A percentile compares a stretch with the other conserved stretches of the same genome.
phyloP scores from a whole-genome alignment of 2,888 invertebrate species.

The Epinotia bilunana region DNA sequence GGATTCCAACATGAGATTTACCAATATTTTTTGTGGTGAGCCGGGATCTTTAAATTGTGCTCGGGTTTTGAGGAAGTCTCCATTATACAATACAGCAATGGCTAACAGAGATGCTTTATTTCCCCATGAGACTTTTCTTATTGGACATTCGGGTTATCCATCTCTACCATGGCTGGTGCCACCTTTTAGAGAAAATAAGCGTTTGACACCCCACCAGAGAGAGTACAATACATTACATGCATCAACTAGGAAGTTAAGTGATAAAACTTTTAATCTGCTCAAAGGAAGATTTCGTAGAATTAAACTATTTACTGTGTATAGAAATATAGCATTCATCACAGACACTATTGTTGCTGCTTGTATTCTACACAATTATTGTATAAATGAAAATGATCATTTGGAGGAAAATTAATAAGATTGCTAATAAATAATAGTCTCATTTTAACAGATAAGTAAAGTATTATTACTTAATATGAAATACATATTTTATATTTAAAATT shows the following conservation, averaged over 20 bases:
- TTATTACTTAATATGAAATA: background rate
- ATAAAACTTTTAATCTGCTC: conserved; percentile 64
- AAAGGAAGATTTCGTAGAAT: conserved; percentile 66
- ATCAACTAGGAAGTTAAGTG: conserved; percentile 63
- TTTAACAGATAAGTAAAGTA: background rate
- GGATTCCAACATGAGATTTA: conserved; percentile 66
- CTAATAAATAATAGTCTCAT: background rate
- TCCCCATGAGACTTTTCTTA: conserved; percentile 65
- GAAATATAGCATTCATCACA: conserved; percentile 68
- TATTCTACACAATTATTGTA: conserved; percentile 70
- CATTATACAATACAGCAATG: conserved; percentile 62
- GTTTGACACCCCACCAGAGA: conserved; percentile 64
- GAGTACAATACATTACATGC: conserved; percentile 65
- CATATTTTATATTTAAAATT: too few relatives aligned
- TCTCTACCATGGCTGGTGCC: conserved; percentile 67
- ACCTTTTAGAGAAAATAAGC: conserved; percentile 68
- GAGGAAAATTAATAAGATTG: conserved; percentile 53
- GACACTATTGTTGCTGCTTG: conserved; percentile 70
- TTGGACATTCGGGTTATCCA: conserved; percentile 69
- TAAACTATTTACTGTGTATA: conserved; percentile 66
- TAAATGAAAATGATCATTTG: conserved; percentile 65
- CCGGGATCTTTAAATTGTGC: conserved; percentile 67
- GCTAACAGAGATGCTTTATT: conserved; percentile 62
- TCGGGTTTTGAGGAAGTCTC: conserved; percentile 66
- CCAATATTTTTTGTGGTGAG: conserved; percentile 71